Evolutionary conservation across 2,888 invertebrate genomes (phyloP), one percentile per base, ranked within the genome.

Genomic region (Drosophila limbata): DNA sequence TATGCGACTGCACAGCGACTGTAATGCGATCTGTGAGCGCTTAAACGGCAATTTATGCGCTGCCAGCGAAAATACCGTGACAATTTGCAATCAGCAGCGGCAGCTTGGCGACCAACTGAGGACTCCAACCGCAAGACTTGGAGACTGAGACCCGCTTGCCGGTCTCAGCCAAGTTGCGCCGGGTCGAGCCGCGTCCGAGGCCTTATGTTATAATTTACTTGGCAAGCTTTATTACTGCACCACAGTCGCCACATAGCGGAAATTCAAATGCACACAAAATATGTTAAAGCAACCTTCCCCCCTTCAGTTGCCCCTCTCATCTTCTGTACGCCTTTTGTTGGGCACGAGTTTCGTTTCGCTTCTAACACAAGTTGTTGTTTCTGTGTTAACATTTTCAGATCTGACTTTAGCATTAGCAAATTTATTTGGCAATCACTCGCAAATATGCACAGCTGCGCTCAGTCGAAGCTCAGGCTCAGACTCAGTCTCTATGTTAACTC

Each of bases 11-110:
- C 55, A 59, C 57, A 48, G 56, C 47, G 56, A 44, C 69, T 69
- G 84, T 71, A 79, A 83, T 81, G 69, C 77, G 73, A 83, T 76
- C 69, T 73, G 65, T 15, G 51, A 56, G 47, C 73, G 79, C 79
- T 87, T 87, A 82, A 87, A 84, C 84, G 78, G 72, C 81, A 84
- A 87, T 89, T 88, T 87, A 88, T 89, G 88, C 79, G 89, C 84
- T 81, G 79, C 85, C 82, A 65, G 88, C 80, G 57, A 79, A 86
- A 84, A 86, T 84, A 84, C 88, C 83, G 84, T 89, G 88, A 88
- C 88, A 88, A 88, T 89, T 89, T 77, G 86, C 89, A 86, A 89
- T 88, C 89, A 86, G 78, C 81, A 65, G 69, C 72, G 61, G 65
- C 71, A 68, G 25, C 55, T 44, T 50, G 33, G 51, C 52, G 35